phyloP scores from a whole-genome alignment of 2,797 vertebrate genomes.

The Falco rusticolus region DNA sequence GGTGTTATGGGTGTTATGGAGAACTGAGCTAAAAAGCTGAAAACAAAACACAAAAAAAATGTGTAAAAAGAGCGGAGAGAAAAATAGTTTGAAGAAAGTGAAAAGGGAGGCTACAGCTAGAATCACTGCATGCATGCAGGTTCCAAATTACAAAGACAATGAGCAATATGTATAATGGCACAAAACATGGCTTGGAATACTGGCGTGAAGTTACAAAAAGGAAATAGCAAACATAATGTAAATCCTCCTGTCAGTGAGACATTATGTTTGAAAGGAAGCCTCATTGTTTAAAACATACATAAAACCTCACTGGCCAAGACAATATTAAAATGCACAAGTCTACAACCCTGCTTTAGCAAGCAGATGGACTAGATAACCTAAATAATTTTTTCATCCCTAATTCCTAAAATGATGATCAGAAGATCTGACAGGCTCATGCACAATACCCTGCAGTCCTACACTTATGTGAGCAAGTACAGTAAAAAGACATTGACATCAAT shows the following conservation, averaged over 20 bases:
- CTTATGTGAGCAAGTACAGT: constrained; percentile 71
- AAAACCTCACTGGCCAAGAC: constrained; percentile 44
- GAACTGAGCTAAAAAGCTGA: not conserved
- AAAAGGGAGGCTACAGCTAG: not conserved
- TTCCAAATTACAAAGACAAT: not conserved
- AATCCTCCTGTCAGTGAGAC: constrained; percentile 24
- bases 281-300: constrained; percentile 13
- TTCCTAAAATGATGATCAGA: constrained; percentile 53
- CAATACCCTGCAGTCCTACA: constrained; percentile 75
- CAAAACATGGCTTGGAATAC: constrained; percentile 15
- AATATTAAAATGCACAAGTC: constrained; percentile 15
- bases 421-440: constrained; percentile 71
- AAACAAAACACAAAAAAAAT: not conserved
- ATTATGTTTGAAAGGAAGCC: not conserved
- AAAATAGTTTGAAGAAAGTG: not conserved
- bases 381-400: constrained; percentile 41
- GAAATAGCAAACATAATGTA: not conserved
- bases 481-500: constrained; percentile 73
- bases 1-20: not conserved
- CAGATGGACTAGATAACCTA: constrained; percentile 50
- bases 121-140: not conserved
- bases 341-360: constrained; percentile 23
- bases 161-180: constrained; percentile 2
- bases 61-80: not conserved
- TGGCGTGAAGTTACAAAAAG: constrained; percentile 10